Evolutionary conservation across 2,888 invertebrate genomes (phyloP).

Genomic region (Melanostoma mellinum): DNA sequence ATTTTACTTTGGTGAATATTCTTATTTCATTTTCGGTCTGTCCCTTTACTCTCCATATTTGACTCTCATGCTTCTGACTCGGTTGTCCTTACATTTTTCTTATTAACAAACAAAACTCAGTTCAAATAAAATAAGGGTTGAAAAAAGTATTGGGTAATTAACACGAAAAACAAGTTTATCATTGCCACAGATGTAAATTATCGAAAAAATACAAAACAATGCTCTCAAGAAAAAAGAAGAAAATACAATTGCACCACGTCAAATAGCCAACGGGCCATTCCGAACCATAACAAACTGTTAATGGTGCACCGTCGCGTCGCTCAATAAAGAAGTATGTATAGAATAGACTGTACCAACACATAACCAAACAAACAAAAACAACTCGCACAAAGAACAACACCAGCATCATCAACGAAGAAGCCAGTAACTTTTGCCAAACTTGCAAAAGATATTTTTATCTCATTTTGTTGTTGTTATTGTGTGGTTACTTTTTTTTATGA

Average conservation of each 20-base stretch:
- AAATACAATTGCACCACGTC: slow-evolving; percentile 29
- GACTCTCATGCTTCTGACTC: too few species aligned
- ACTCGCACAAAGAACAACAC: slow-evolving; percentile 15
- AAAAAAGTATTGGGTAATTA: slow-evolving; percentile 70
- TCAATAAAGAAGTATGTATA: background rate
- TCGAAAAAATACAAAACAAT: slow-evolving; percentile 64
- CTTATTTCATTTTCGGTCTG: too few species aligned
- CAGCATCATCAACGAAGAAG: slow-evolving; percentile 28
- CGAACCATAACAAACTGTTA: slow-evolving; percentile 62
- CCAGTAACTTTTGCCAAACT: slow-evolving; percentile 47
- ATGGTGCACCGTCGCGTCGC: slow-evolving; percentile 20
- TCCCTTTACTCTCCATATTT: too few species aligned
- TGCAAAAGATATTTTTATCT: slow-evolving; percentile 68
- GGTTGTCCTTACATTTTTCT: too few species aligned
- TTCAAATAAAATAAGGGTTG: slow-evolving; percentile 36
- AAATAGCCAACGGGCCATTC: slow-evolving; percentile 60
- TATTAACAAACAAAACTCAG: background rate
- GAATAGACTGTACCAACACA: background rate
- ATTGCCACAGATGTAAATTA: slow-evolving; percentile 74
- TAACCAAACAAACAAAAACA: slow-evolving; percentile 25
- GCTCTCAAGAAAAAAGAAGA: slow-evolving; percentile 22
- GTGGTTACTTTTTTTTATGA: slow-evolving; percentile 8
- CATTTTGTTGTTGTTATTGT: slow-evolving; percentile 29
- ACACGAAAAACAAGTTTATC: slow-evolving; percentile 74
- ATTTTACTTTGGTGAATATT: too few species aligned